Percentiles rank a stretch among this genome's conserved stretches.
These are phyloP conservation scores for Hippopotamus amphibius DNA, from an alignment of 2,113 vertebrate genomes.

Conservation along the genomic window DNA sequence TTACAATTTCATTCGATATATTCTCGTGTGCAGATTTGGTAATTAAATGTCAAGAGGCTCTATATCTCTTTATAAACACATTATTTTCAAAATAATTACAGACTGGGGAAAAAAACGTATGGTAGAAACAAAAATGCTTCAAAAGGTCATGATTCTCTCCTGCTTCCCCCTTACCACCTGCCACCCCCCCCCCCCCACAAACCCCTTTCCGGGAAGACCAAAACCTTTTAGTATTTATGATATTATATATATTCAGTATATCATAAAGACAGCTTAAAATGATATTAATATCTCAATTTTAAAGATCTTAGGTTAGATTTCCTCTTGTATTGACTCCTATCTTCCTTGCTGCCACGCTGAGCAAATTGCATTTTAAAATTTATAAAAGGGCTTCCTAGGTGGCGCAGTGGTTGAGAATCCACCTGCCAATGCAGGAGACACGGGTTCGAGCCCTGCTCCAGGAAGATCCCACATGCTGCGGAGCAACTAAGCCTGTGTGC, in stretches of 20 bases:
- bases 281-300: constrained; percentile 27
- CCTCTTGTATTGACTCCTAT: background rate
- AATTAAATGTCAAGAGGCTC: constrained; percentile 57
- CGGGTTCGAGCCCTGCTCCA: too few species aligned
- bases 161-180: too few species aligned
- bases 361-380: constrained; percentile 48
- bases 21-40: constrained; percentile 9
- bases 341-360: background rate
- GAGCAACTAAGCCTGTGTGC: too few species aligned
- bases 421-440: too few species aligned
- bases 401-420: too few species aligned
- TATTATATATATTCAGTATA: background rate
- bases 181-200: too few species aligned
- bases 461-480: too few species aligned
- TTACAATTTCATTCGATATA: constrained; percentile 46
- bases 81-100: constrained; percentile 45
- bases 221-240: background rate
- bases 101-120: background rate
- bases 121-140: background rate
- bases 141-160: background rate
- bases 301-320: constrained; percentile 32
- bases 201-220: background rate
- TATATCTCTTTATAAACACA: constrained; percentile 53
- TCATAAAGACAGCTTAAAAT: background rate
- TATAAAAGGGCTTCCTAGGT: too few species aligned